Evolutionary conservation across 1,140 invertebrate genomes (phyloP).

Genomic region (Neelides sp.): DNA sequence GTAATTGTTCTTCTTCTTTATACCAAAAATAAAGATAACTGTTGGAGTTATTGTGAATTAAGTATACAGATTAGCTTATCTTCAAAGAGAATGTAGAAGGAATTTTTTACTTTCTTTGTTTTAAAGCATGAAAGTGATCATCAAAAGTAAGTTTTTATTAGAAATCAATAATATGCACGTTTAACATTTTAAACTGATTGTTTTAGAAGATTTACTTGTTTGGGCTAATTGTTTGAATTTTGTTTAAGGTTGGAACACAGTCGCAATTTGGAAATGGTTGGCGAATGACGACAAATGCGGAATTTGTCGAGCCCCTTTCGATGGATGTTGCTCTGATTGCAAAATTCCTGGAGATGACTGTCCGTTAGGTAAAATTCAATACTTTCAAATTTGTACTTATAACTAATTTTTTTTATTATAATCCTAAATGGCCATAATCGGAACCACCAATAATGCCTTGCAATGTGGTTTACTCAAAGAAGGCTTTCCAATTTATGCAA

Average conservation of each 20-base stretch:
- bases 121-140: no score
- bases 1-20: no score
- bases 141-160: no score
- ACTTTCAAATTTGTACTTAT: slow-evolving; percentile 6
- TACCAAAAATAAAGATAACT: no score
- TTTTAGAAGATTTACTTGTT: not conserved
- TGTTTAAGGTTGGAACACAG: slow-evolving; percentile 73
- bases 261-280: slow-evolving; percentile 96
- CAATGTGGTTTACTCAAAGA: no score
- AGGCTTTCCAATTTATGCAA: slow-evolving; percentile 2
- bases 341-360: slow-evolving; percentile 97
- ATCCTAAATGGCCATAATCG: not conserved
- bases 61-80: no score
- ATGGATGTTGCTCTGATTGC: slow-evolving; percentile 96
- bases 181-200: not conserved
- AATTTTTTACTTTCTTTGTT: no score
- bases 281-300: slow-evolving; percentile 98
- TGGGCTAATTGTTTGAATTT: slow-evolving; percentile 12
- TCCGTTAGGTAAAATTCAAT: slow-evolving; percentile 53
- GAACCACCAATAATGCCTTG: not conserved
- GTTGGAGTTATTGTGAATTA: no score
- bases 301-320: slow-evolving; percentile 97
- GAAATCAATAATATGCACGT: no score
- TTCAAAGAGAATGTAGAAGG: no score
- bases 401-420: slow-evolving; percentile 4